These are phyloP conservation scores for Leptopilina clavipes DNA, from an alignment of 1,140 invertebrate genomes.

Conservation along the genomic window DNA sequence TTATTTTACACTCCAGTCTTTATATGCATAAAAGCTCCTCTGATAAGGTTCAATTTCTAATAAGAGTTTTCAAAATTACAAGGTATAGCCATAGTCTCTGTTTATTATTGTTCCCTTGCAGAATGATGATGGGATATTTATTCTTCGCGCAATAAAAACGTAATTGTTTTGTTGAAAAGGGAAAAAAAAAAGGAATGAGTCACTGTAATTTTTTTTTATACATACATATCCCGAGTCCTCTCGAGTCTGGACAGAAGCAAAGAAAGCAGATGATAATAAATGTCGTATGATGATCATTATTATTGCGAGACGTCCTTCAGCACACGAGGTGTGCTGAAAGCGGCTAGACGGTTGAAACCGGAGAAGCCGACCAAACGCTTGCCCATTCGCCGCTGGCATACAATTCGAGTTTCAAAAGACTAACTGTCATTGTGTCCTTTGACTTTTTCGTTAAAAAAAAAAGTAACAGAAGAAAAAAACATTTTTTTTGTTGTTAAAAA, in stretches of 20 bases:
- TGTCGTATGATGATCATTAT: conserved; percentile 43
- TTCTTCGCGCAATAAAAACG: conserved; percentile 11
- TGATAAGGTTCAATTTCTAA: too few species aligned
- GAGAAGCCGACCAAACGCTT: conserved; percentile 72
- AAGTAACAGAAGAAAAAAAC: conserved; percentile 49
- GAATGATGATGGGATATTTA: too few species aligned
- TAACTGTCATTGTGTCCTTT: conserved; percentile 52
- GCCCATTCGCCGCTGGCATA: conserved; percentile 68
- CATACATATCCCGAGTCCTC: conserved; percentile 1
- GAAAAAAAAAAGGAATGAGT: background rate
- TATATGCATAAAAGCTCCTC: too few species aligned
- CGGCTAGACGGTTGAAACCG: conserved; percentile 74
- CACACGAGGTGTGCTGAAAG: conserved; percentile 66
- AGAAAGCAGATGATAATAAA: conserved; percentile 37
- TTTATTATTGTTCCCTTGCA: conserved; percentile 12
- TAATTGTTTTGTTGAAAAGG: background rate
- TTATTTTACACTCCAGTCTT: too few species aligned
- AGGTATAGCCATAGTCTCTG: too few species aligned
- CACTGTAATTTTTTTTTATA: conserved; percentile 31
- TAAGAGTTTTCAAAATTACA: too few species aligned
- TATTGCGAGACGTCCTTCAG: conserved; percentile 49
- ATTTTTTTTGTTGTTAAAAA: conserved; percentile 35
- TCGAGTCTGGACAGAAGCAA: conserved; percentile 13
- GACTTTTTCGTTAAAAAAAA: conserved; percentile 53
- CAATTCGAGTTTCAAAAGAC: conserved; percentile 71